Evolutionary conservation across 2,113 vertebrate species (phyloP), one percentile per base, ranked within the genome.

Genomic region (Apaloderma vittatum): DNA sequence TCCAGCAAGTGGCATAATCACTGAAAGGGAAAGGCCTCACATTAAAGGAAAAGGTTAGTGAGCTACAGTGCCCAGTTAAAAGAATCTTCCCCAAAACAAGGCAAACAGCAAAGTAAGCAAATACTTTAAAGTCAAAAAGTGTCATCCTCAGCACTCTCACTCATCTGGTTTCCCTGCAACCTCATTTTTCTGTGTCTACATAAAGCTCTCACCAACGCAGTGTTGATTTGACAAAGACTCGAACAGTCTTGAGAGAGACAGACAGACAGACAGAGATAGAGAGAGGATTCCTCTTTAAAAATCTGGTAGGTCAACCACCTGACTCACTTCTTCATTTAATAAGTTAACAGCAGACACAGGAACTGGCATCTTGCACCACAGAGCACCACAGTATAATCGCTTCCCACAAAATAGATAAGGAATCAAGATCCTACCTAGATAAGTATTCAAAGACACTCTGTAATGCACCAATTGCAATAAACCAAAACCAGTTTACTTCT

Each of bases 1-100:
- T 8, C 30, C 32, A 40, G 7, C 10, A 1, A 40, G 9, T 0
- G 2, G 26, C 2, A 1, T 19, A 57, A 30, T 0, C 30, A 19
- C 62, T 54, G 30, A 63, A 63, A 54, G 12, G 7, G 16, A 87
- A 76, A 70, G 46, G 13, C 29, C 46, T 48, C 3, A 2, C 46
- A 24, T 48, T 16, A 67, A 73, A 61, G 71, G 21, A 90, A 78
- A 43, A 29, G 3, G 12, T 52, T 61, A 61, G 81, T n/a, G 75
- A 94, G 73, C 8, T 45, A 27, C 16, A 27, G 36, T 7, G 34
- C 54, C 9, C 7, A 9, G 11, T n/a, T 5, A 82, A 26, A 70
- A 86, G 12, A n/a, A 68, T 34, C 58, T 54, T 85, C 52, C 22
- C 13, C 55, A 62, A 83, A 78, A 54, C 32, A 81, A 55, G 37